Base-by-base conservation (phyloP, 23 tunicate species). In the Styela clava region DNA sequence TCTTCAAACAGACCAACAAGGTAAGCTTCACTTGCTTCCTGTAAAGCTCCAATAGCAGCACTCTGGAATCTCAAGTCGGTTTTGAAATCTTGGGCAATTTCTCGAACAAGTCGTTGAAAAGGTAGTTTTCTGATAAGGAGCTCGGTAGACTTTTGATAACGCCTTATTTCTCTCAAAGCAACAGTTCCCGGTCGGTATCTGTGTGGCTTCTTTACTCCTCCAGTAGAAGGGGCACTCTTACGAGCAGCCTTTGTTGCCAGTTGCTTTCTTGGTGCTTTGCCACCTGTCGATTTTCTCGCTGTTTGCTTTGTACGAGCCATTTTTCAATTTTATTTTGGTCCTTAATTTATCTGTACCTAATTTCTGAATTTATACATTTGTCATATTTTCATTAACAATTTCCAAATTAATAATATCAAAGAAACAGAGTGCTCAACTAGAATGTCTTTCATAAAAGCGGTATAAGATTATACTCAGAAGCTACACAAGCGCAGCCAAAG, bases 271-370 rank as follows among this genome's bases (percentile, higher is more conserved):
- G 98, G 98, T 51, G 98, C 98, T 85, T 93, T 93, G 0, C 98
- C 98, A 67, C 98, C 98, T 69, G 98, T 93, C 3, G 93, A 87
- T 65, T 93, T 93, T 1, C 98, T 86, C 26, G 98, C 98, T 19
- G 98, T 93, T 85, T 94, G 98, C 91, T 94, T 94, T 65, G 98
- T 94, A 63, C 98, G 94, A 69, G 98, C 98, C 98, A 94, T 94
- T 44, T 44, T 44, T 12, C n/a, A n/a, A n/a, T n/a, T n/a, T n/a
- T n/a, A n/a, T n/a, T n/a, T n/a, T n/a, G n/a, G n/a, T n/a, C n/a
- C n/a, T n/a, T n/a, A n/a, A n/a, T n/a, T n/a, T n/a, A n/a, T n/a
- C n/a, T n/a, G n/a, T n/a, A n/a, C n/a, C n/a, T n/a, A n/a, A n/a
- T n/a, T n/a, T n/a, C n/a, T n/a, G n/a, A n/a, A n/a, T n/a, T n/a